Conservation (phyloP, 2,113 vertebrate species). For the Piaya cayana region DNA sequence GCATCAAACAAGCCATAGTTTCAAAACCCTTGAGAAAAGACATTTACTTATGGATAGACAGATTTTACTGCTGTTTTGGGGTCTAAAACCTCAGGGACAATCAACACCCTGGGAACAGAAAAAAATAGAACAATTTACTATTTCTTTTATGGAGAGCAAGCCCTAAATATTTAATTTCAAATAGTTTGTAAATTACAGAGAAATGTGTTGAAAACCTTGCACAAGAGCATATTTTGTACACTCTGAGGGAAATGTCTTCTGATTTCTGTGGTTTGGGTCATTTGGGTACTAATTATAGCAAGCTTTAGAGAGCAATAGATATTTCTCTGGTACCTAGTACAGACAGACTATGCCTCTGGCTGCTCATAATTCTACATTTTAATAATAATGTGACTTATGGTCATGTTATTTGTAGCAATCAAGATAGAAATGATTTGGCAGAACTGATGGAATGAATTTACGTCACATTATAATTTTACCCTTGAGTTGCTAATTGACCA, state of each 20-base stretch:
- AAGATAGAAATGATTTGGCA: constrained; percentile 43
- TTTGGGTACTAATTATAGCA: constrained; percentile 20
- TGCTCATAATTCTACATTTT: constrained; percentile 12
- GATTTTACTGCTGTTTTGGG: not conserved
- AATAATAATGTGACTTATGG: constrained; percentile 2
- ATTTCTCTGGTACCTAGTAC: not conserved
- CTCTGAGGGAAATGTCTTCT: not conserved
- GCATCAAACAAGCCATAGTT: not conserved
- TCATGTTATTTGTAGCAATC: constrained; percentile 17
- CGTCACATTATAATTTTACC: constrained; percentile 14
- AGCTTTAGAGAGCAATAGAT: not conserved
- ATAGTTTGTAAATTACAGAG: not conserved
- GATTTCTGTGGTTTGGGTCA: constrained; percentile 16
- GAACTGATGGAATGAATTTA: constrained; percentile 19
- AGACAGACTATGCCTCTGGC: constrained; percentile 32
- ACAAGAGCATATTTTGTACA: not conserved
- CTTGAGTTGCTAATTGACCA: constrained; percentile 29
- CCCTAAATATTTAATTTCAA: not conserved
- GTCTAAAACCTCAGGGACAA: not conserved
- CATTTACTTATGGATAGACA: not conserved
- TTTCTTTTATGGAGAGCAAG: not conserved
- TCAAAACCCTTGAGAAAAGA: not conserved
- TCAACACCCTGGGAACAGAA: not conserved
- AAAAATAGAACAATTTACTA: not conserved
- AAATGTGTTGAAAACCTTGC: not conserved